Base-by-base conservation (phyloP, 1,140 invertebrate genomes). In the Drosophila willistoni region DNA sequence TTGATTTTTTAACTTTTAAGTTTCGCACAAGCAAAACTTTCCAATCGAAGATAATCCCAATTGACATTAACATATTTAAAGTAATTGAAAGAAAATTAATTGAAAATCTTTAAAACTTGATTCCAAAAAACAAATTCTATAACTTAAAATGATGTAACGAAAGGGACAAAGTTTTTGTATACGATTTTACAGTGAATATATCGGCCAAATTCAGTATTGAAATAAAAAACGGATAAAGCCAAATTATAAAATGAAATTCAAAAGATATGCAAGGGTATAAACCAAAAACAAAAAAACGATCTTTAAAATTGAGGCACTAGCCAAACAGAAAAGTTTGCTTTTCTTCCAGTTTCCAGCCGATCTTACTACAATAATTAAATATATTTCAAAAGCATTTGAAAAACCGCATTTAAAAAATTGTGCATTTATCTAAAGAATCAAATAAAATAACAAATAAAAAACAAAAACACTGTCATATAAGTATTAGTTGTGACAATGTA, bases 381-480 rank as follows among this genome's bases (percentile, higher is more conserved):
- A 19, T 59, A 59, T 36, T 39, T 59, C 19, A 0, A 12, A 59
- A 39, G 17, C 17, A 54, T 25, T 36, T 36, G 19, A 51, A 57
- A 63, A 44, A 69, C 64, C 62, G 82, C 82, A 85, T 85, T 85
- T 85, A 87, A 44, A 74, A 74, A 61, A 81, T 68, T 73, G 75
- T 76, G 82, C 82, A 85, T 85, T 85, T 85, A 85, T 73, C 68
- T 81, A n/a, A 44, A 76, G 22, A 25, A 25, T 25, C 3, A 25
- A 63, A 12, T 41, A 64, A 57, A 69, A 36, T 36, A 54, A 72
- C 41, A 57, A 59, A n/a, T n/a, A 36, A 0, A 12, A 36, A 57
- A n/a, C 33, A 71, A 64, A 51, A 36, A 68, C 68, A 61, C n/a
- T 66, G 71, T 64, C 71, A 59, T 65, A 59, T 70, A n/a, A n/a